Conservation (phyloP, 2,888 invertebrate genomes). For the Megalurothrips usitatus region DNA sequence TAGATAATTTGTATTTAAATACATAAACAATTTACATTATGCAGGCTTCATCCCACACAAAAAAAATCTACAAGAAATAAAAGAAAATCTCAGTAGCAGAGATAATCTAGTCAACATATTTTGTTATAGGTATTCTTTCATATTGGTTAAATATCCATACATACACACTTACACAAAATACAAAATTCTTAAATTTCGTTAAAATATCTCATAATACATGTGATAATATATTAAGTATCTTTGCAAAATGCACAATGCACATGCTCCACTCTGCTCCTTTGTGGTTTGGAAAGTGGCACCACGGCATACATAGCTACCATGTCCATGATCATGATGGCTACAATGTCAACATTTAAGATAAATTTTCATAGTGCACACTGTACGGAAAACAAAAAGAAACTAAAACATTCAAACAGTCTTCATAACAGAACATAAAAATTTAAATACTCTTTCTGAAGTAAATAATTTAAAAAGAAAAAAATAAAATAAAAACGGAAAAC, state of each 20-base stretch:
- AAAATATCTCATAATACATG: conserved; percentile 40
- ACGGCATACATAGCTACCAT: neutral
- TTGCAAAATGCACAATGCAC: conserved; percentile 28
- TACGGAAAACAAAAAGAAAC: conserved; percentile 29
- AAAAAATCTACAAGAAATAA: conserved; percentile 35
- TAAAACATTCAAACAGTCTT: conserved; percentile 30
- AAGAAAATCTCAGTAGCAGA: conserved; percentile 18
- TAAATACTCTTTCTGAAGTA: conserved; percentile 23
- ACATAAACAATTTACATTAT: conserved; percentile 32
- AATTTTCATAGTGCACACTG: conserved; percentile 29
- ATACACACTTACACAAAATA: conserved; percentile 25
- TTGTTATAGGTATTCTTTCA: conserved; percentile 27
- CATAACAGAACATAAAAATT: conserved; percentile 31
- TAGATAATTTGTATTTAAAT: conserved; percentile 34
- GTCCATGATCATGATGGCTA: neutral
- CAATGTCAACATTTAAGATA: conserved; percentile 24
- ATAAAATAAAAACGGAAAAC: conserved; percentile 31
- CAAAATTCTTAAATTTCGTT: conserved; percentile 38
- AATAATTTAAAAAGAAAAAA: conserved; percentile 17
- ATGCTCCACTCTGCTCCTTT: conserved; percentile 7
- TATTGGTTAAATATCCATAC: conserved; percentile 24
- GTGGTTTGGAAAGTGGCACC: conserved; percentile 24
- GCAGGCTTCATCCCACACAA: conserved; percentile 33
- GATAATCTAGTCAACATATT: conserved; percentile 23
- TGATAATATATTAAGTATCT: conserved; percentile 36